Conservation (phyloP, 1,140 invertebrate species). For the Cotesia vestalis region DNA sequence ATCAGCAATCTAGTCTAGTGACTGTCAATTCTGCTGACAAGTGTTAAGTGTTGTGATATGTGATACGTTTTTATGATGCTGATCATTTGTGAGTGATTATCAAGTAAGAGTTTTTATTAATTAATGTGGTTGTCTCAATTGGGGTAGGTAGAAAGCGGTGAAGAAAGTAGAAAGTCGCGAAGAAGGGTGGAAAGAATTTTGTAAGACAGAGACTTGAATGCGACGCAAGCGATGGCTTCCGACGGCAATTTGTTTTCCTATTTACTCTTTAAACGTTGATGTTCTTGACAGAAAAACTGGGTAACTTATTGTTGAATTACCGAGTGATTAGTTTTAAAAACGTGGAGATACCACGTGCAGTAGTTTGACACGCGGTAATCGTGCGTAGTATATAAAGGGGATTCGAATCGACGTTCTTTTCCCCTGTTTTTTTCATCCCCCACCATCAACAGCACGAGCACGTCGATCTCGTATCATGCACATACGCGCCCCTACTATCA, state of each 20-base stretch:
- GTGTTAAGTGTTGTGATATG: too few species aligned
- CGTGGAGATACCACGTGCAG: conserved; percentile 52
- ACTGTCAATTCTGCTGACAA: too few species aligned
- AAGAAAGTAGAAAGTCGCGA: background rate
- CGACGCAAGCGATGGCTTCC: conserved; percentile 58
- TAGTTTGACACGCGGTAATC: conserved; percentile 63
- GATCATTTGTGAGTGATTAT: too few species aligned
- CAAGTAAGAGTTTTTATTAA: conserved; percentile 1
- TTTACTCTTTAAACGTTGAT: too few species aligned
- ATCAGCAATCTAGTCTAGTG: too few species aligned
- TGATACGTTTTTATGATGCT: too few species aligned
- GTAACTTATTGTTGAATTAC: too few species aligned
- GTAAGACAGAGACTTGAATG: conserved; percentile 61
- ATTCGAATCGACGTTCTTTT: conserved; percentile 60
- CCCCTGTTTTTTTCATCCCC: conserved; percentile 64
- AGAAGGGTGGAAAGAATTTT: conserved; percentile 14
- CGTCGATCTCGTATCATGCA: too few species aligned
- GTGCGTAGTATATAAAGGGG: conserved; percentile 55
- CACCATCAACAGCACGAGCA: conserved; percentile 44
- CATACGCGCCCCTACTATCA: background rate
- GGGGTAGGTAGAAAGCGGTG: too few species aligned
- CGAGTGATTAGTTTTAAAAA: too few species aligned
- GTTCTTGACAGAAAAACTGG: too few species aligned
- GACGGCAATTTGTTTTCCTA: background rate
- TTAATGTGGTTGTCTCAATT: background rate